These are phyloP conservation scores for Dynastes hyllus DNA, from an alignment of 2,888 invertebrate genomes.

Conservation along the genomic window DNA sequence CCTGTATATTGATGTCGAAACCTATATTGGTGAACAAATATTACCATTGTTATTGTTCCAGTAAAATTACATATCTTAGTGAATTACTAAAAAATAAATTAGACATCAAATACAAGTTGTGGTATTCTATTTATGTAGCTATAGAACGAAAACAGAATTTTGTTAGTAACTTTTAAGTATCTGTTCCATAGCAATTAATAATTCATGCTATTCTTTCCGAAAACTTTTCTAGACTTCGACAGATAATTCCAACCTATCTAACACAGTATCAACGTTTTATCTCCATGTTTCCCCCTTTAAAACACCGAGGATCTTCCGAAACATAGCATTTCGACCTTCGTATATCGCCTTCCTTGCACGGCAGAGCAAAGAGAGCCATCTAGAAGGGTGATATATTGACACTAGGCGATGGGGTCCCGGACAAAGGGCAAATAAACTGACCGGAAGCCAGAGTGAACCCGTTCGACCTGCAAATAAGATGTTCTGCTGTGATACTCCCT, in stretches of 20 bases:
- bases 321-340: neutral
- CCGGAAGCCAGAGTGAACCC: conserved; percentile 66
- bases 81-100: too few relatives aligned
- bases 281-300: conserved; percentile 18
- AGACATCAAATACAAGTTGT: too few relatives aligned
- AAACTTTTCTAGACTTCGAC: neutral
- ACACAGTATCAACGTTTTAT: conserved; percentile 29
- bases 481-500: conserved; percentile 62
- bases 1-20: too few relatives aligned
- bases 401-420: conserved; percentile 62
- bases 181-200: neutral
- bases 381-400: conserved; percentile 68
- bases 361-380: conserved; percentile 65
- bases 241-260: conserved; percentile 26
- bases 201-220: neutral
- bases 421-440: conserved; percentile 68
- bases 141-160: too few relatives aligned
- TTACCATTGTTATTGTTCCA: too few relatives aligned
- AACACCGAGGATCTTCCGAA: neutral
- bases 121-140: too few relatives aligned
- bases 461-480: conserved; percentile 69
- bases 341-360: conserved; percentile 56
- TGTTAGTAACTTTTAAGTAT: too few relatives aligned
- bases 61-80: too few relatives aligned
- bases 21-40: too few relatives aligned